These are phyloP conservation scores for Microctenopoma lineatum DNA, from an alignment of 2,797 vertebrate species.

Conservation along the genomic window DNA sequence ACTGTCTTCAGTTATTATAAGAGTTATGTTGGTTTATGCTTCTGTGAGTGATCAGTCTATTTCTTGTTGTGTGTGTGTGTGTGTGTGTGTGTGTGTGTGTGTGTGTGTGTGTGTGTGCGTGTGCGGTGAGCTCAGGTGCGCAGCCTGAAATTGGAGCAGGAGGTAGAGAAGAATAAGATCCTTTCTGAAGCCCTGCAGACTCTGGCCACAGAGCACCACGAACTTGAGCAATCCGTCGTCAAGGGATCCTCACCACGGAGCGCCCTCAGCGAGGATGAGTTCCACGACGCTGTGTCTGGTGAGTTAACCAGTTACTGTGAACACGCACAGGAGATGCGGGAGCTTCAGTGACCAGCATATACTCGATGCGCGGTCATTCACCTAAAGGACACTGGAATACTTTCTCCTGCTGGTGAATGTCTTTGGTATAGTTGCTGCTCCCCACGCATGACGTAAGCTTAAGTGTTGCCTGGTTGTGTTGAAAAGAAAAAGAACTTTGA, in stretches of 20 bases:
- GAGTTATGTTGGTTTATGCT: slow-evolving; percentile 20
- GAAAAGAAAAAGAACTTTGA: slow-evolving; percentile 22
- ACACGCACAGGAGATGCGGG: slow-evolving; percentile 20
- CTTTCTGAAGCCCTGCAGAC: slow-evolving; percentile 96
- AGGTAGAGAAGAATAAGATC: slow-evolving; percentile 97
- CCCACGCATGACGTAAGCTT: slow-evolving; percentile 35
- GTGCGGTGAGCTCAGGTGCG: slow-evolving; percentile 86
- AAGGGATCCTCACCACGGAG: slow-evolving; percentile 89
- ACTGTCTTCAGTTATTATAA: slow-evolving; percentile 1
- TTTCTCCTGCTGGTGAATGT: slow-evolving; percentile 46
- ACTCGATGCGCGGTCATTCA: slow-evolving; percentile 50
- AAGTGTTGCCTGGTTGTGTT: slow-evolving; percentile 36
- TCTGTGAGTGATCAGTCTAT: slow-evolving; percentile 40
- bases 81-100: slow-evolving; percentile 28
- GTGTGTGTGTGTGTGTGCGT: slow-evolving; percentile 28
- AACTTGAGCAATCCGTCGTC: slow-evolving; percentile 94
- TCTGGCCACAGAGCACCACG: slow-evolving; percentile 94
- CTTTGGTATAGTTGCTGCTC: slow-evolving; percentile 53
- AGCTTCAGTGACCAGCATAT: slow-evolving; percentile 45
- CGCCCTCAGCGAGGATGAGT: slow-evolving; percentile 93
- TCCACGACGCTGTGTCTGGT: slow-evolving; percentile 97
- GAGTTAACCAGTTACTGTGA: slow-evolving; percentile 62
- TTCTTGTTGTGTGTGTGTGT: slow-evolving; percentile 19
- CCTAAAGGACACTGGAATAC: slow-evolving; percentile 59
- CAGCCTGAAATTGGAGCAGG: slow-evolving; percentile 94